Base-by-base conservation (phyloP, 2,888 invertebrate genomes). In the Luffia ferchaultella region DNA sequence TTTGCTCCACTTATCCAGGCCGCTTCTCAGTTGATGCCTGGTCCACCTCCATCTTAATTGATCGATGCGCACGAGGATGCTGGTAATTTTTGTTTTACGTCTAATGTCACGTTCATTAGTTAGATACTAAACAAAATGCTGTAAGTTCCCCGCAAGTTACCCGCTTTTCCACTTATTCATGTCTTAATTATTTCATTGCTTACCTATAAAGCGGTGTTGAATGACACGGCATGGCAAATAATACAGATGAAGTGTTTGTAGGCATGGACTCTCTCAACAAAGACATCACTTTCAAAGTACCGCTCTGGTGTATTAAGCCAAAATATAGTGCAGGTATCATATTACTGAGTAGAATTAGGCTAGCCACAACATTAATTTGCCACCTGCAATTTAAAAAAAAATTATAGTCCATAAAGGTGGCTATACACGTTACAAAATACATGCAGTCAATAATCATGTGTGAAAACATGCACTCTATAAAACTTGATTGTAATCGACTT, bases 211-310 rank as follows among this genome's bases (percentile, higher is more conserved):
- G 86, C 0, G 97, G 97, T 1, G 95, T 95, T 2, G 96, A 93
- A 73, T 98, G 97, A 65, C 98, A 98, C 0, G 97, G 97, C 89
- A 94, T 96, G 18, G 97, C 82, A 76, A 95, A 95, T 42, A 95
- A 73, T 42, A 93, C 74, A 44, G 85, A 84, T 2, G 89, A 70
- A 1, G 67, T 85, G 60, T 85, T 87, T 51, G 64, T 68, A 1
- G 73, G 65, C 52, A 86, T 67, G 0, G 80, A 70, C 0, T 87
- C 80, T 5, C 90, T 76, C 5, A 97, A 70, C 53, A 88, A 73
- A 9, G 87, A 84, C 91, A 95, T 93, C 7, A 92, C 88, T 30
- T 89, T 87, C 41, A 95, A 65, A 0, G 92, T 85, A 1, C 93
- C 97, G 51, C 90, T 85, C 74, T 96, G 96, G 73, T 97, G 97